Evolutionary conservation across 1,140 invertebrate genomes (phyloP), one percentile per base, ranked within the genome.

Genomic region (Listronotus bonariensis): DNA sequence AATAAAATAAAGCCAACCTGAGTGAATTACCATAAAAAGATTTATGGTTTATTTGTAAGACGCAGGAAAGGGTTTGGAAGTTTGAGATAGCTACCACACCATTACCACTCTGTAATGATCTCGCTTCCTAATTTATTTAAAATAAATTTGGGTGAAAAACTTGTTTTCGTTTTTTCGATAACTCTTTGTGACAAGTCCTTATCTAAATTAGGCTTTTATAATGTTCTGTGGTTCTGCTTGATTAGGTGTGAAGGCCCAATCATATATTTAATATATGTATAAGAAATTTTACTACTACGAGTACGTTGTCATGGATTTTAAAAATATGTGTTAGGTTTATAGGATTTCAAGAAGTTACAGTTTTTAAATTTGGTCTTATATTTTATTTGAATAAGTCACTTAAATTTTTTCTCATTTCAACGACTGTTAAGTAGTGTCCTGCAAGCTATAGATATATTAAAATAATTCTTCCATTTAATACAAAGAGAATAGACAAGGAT

Each of bases 61-160:
- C 48, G 46, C 55, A 46, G 31, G 14, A 31, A 46, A 48, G 36
- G 43, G 55, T 48, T 58, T 58, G 34, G 55, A 42, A 57, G 55
- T 57, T 38, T 57, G 41, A 57, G 55, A 57, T 57, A 57, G 55
- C 55, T 58, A 58, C 55, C 55, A 58, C 55, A 58, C 43, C 55
- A 58, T 58, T 58, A 58, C 40, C 7, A 26, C 15, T 31, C 53
- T 11, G 18, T 58, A 58, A 58, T 58, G 55, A 42, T 18, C 42
- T 34, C 31, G 31, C 43, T 26, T 42, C 55, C 55, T 58, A 58
- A 58, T 58, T 58, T 58, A 58, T 58, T 42, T 58, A 45, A 58
- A 58, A 58, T 58, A 58, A 58, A 58, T 58, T 58, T 58, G 55
- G 43, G 31, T 46, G 43, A 17, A 48, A 48, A 58, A 56, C 38